A percentile compares a stretch with the other conserved stretches of the same genome.
These are phyloP conservation scores for Dendrolimus houi DNA, from an alignment of 2,888 invertebrate species.

Conservation along the genomic window DNA sequence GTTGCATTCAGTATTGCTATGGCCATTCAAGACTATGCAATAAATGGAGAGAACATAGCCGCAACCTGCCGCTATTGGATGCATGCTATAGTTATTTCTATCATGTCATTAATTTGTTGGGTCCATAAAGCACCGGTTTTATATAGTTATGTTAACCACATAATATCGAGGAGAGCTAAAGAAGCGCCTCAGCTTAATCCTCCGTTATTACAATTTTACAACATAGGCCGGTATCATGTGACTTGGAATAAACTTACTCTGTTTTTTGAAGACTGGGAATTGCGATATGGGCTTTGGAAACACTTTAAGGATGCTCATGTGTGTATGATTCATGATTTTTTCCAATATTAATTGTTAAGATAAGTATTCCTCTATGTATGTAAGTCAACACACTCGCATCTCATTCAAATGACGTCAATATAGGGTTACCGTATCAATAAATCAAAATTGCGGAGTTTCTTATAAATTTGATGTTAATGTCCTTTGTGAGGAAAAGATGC, in stretches of 20 bases:
- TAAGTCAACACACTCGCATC: too few species aligned
- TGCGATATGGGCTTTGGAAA: slow-evolving; percentile 79
- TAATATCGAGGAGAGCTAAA: slow-evolving; percentile 73
- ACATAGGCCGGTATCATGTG: slow-evolving; percentile 71
- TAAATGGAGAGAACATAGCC: slow-evolving; percentile 44
- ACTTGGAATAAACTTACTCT: slow-evolving; percentile 78
- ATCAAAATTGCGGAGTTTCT: too few species aligned
- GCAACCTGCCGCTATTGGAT: slow-evolving; percentile 62
- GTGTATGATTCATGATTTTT: too few species aligned
- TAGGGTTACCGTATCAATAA: too few species aligned
- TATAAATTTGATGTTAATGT: too few species aligned
- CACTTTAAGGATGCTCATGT: slow-evolving; percentile 52
- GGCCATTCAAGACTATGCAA: slow-evolving; percentile 76
- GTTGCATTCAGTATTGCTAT: slow-evolving; percentile 75
- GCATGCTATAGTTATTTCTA: slow-evolving; percentile 76
- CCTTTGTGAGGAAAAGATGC: too few species aligned
- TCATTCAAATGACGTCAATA: too few species aligned
- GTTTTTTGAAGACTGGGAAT: slow-evolving; percentile 81
- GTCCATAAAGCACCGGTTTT: slow-evolving; percentile 75
- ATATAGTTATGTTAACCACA: slow-evolving; percentile 74
- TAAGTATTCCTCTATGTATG: too few species aligned
- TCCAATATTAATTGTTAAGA: too few species aligned
- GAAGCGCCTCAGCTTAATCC: slow-evolving; percentile 81
- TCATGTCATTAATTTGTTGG: slow-evolving; percentile 79
- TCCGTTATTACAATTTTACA: slow-evolving; percentile 70